Evolutionary conservation across 2,797 vertebrate genomes (phyloP), one percentile per base, ranked within the genome.

Genomic region (Phoxinus dragarum): DNA sequence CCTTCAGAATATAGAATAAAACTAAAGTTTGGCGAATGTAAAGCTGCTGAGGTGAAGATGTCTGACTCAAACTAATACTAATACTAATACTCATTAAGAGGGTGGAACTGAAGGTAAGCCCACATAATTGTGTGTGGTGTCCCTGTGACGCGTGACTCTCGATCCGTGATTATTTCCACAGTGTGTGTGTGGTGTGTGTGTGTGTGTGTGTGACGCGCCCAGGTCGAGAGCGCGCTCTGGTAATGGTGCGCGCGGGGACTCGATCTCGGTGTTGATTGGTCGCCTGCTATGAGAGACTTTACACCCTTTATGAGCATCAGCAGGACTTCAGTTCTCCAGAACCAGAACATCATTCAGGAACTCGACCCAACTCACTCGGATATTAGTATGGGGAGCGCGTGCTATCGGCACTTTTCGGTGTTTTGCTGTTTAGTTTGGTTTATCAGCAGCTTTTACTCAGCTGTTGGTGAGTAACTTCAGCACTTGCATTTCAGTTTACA

Each of bases 211-310:
- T 49, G 47, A 49, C n/a, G 54, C 54, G 76, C 76, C 2, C 34
- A 31, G 16, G 23, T 19, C 66, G 3, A 38, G 69, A 44, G 68
- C 69, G 40, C 38, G 21, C 71, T 27, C 27, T 5, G 42, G 42
- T 49, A 11, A 61, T 23, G 49, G 42, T 56, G 73, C 75, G 7
- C 76, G 19, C 2, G 10, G 56, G 72, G 59, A 67, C 31, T 8
- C 19, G 11, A 14, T 17, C 77, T 44, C 1, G 47, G 59, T 40
- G 84, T 34, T 86, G 84, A 86, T 86, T 86, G 84, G 84, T 69
- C 84, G 23, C 40, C 68, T 7, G 40, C 31, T 6, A 4, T 7
- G 84, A 64, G 54, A 73, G 36, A 17, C 76, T 38, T 27, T 4
- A 12, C 14, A 16, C 14, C 4, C 47, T 16, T 49, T 16, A 16